A percentile compares a stretch with the other conserved stretches of the same genome.
These are phyloP conservation scores for Tyto alba DNA, from an alignment of 2,113 vertebrate species.

Conservation along the genomic window DNA sequence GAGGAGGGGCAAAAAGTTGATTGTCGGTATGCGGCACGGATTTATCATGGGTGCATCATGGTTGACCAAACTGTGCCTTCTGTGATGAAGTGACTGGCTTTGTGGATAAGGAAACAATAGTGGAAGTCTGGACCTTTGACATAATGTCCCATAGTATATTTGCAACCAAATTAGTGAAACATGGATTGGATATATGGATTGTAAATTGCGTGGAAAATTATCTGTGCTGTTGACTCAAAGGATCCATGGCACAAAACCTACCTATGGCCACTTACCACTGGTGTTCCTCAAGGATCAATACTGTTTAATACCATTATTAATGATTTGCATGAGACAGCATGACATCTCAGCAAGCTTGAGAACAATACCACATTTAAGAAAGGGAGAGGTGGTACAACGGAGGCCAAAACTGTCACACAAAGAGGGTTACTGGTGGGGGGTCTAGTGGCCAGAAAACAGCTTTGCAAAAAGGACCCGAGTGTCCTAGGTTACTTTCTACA, in stretches of 20 bases:
- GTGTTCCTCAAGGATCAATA: background rate
- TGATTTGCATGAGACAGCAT: background rate
- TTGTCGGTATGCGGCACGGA: background rate
- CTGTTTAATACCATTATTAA: background rate
- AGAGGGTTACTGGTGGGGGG: background rate
- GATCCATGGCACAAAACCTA: background rate
- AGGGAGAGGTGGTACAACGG: background rate
- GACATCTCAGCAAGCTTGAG: background rate
- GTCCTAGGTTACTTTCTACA: background rate
- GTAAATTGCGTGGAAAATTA: background rate
- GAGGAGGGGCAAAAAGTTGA: background rate
- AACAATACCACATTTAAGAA: background rate
- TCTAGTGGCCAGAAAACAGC: background rate
- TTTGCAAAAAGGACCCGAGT: background rate
- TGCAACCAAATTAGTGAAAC: background rate
- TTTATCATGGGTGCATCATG: background rate
- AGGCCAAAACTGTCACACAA: background rate
- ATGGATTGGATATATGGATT: background rate
- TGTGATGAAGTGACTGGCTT: background rate
- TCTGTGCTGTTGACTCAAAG: background rate
- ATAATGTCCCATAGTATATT: background rate
- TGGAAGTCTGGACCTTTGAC: background rate
- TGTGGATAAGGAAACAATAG: background rate
- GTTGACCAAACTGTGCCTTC: background rate
- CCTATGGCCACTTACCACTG: background rate